Evolutionary conservation across 2,888 invertebrate species (phyloP), one percentile per base, ranked within the genome.

Genomic region (Lycaena phlaeas): DNA sequence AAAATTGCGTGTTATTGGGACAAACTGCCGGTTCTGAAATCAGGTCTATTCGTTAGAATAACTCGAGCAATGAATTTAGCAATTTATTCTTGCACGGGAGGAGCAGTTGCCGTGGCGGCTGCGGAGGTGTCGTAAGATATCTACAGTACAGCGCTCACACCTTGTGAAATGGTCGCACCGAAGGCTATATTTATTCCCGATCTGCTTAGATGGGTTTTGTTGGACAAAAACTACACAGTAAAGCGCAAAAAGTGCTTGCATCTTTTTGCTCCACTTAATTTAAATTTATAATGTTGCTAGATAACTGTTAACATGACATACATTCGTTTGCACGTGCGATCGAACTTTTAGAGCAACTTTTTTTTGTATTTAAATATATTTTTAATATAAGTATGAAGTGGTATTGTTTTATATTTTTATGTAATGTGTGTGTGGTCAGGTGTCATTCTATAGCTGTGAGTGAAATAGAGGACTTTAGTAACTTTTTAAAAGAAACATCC

Each of bases 111-210:
- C 56, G 57, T 54, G 54, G 64, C 55, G 55, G 56, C 54, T 61
- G 27, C 40, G 15, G 46, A 18, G 51, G 56, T 50, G 56, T 30
- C 45, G 60, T 69, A 76, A 77, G 18, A 5, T 6, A 2, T 78
- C 70, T 44, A 59, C 77, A 82, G 78, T 82, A 67, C 64, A 67
- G 66, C 63, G 58, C 66, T 55, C 59, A 59, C 68, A 64, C 61
- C 82, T 84, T 82, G 78, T 81, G 82, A 78, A 84, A 84, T 82
- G 79, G 78, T 78, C 75, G 82, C 79, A 70, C 76, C 72, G 56
- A 64, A 78, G 66, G 66, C 79, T 84, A 82, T 84, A 82, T 75
- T 77, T 82, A 66, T 71, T 71, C 64, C 71, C 59, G 64, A 68
- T 66, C 67, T 65, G 63, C 68, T 64, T 64, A 59, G 64, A 68